Base-by-base conservation (phyloP, 2,113 vertebrate species). In the Peromyscus maniculatus region DNA sequence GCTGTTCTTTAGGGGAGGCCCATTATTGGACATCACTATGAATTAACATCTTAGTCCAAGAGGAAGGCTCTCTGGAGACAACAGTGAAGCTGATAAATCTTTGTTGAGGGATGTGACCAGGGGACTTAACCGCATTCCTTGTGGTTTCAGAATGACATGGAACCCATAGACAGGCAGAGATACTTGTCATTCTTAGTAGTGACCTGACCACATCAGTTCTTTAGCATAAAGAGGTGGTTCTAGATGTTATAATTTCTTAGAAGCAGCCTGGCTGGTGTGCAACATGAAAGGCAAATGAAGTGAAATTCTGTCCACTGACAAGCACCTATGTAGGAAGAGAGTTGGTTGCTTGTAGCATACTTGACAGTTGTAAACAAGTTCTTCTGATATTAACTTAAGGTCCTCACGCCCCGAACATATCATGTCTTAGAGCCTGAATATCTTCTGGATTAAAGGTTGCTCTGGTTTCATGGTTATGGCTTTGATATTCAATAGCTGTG, bases 181-280 rank as follows among this genome's bases (percentile, higher is more conserved):
- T 97, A 96, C 90, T 89, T 97, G 96, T 97, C 74, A 17, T 98
- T 98, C 98, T 98, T 46, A 96, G 98, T 98, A 98, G 91, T 80
- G 62, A 75, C 95, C 93, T 96, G 96, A 97, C 98, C 97, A 96
- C 97, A 96, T 95, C 52, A 78, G 79, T 93, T 96, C 94, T 94
- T 77, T 62, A 96, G 92, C 96, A 88, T 69, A 91, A 87, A 97
- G 78, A 91, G 71, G 46, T 22, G 90, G 91, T 88, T 93, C 91
- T 89, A 59, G 92, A 93, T 91, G 57, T 79, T 94, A 69, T 16
- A 80, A 92, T 88, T 98, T 98, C 98, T 97, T 77, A 97, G 97
- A 97, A 96, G 55, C 39, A 39, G 64, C 0, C 4, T 67, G 95
- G 89, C 36, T 67, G 64, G 55, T 83, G 69, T 67, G 67, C 43